Base-by-base conservation (phyloP, 1,140 invertebrate species). In the Penaeus indicus region DNA sequence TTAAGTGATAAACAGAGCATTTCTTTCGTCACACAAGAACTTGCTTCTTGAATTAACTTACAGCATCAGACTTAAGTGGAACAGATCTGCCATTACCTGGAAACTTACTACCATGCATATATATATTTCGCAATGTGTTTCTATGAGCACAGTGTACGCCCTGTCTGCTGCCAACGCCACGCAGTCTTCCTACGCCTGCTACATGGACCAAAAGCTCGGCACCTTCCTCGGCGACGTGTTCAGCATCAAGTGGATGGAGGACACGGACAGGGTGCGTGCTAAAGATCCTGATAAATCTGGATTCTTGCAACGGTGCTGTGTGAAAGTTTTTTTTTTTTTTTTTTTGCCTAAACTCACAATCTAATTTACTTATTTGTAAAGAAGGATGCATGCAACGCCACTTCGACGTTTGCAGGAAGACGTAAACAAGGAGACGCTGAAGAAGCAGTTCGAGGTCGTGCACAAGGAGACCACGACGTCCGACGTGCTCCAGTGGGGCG, bases 231-330 rank as follows among this genome's bases (percentile, higher is more conserved):
- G 93, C 25, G 95, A 95, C 93, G 93, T 95, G 7, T 95, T 95
- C 91, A 94, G 94, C 91, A 94, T 95, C n/a, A 95, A 94, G 62
- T 96, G 95, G 95, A 94, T 96, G 94, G 93, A 95, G 92, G 94
- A 95, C 92, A 93, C 94, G 25, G 95, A 96, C 90, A 92, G 92
- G 91, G 67, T 72, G 32, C n/a, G 67, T 72, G n/a, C 54, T 54
- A 54, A 54, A 54, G 54, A 54, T 54, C 54, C 16, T 13, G 54
- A 54, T 54, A 54, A 54, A 54, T 10, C 16, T 16, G 10, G 67
- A 10, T 72, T 32, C n/a, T 21, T 16, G 18, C 67, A 25, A 3
- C 10, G n/a, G 18, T 13, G n/a, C 67, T 72, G n/a, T 72, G n/a
- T 54, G 54, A 13, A 16, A 54, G 54, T 54, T 54, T 54, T 5